Base-by-base conservation (phyloP, 2,888 invertebrate genomes). In the Drosophila meridionalis region DNA sequence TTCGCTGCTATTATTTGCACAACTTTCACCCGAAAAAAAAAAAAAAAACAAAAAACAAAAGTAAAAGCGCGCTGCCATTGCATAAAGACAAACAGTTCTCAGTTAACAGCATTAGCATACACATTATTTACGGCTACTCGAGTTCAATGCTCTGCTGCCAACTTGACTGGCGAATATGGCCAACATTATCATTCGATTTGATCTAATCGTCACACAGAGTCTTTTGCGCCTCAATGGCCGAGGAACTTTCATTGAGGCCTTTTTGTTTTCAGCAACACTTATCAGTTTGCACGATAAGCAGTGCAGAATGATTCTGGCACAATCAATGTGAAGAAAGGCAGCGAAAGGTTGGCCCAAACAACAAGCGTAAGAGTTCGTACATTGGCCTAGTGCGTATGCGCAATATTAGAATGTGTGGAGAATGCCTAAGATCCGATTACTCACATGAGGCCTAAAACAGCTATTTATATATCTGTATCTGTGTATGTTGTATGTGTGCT, bases 251-350 rank as follows among this genome's bases (percentile, higher is more conserved):
- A 85, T 85, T 85, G 80, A 85, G 77, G 64, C 45, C 58, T 86
- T 78, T 68, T 76, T 58, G 14, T 60, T 57, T 53, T 59, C 12
- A 42, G 26, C 57, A 57, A 48, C n/a, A 53, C 74, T 83, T 83
- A 85, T 89, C 87, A 87, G 74, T 82, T 82, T 71, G 87, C 42
- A 70, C 82, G 85, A 85, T 85, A 85, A 82, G 72, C 47, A 63
- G 28, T 34, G 26, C 11, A 52, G 61, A 70, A 53, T 74, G 70
- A 78, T 43, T 61, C 60, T 71, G 75, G 63, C 68, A 66, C 63
- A 67, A 70, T 36, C 20, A 12, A 12, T 20, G 4, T 4, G 4
- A 2, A 11, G 34, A 30, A 34, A 8, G n/a, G n/a, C 50, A 38
- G 20, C 67, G 53, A 45, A 53, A 67, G 52, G n/a, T 26, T 45